These are phyloP conservation scores for Meloidogyne exigua DNA, from an alignment of 1,140 invertebrate species.

Conservation along the genomic window DNA sequence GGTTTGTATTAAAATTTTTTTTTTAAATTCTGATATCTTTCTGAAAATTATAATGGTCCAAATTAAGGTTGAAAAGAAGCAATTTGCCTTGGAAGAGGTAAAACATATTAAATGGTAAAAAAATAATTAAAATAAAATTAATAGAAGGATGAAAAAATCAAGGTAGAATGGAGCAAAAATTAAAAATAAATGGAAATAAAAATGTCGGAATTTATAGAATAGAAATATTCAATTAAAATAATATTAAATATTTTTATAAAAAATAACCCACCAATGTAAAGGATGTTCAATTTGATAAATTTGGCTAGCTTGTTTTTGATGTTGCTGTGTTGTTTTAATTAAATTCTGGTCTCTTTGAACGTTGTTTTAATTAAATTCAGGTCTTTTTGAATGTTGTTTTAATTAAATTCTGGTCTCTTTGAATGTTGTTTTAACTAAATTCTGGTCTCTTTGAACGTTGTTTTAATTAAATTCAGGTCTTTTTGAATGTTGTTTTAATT, in stretches of 20 bases:
- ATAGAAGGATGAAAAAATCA: slow-evolving; percentile 28
- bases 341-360: too few relatives aligned
- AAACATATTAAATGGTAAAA: neutral
- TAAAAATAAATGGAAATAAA: neutral
- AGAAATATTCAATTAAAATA: neutral
- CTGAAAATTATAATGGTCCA: neutral
- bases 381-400: too few relatives aligned
- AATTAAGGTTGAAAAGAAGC: slow-evolving; percentile 24
- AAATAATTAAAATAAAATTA: neutral
- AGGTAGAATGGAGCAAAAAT: slow-evolving; percentile 29
- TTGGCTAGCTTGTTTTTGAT: too few relatives aligned
- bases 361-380: too few relatives aligned
- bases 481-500: too few relatives aligned
- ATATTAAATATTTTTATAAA: neutral
- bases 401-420: too few relatives aligned
- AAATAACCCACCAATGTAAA: neutral
- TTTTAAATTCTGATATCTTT: neutral
- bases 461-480: too few relatives aligned
- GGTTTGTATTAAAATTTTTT: neutral
- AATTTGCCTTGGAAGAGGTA: slow-evolving; percentile 27
- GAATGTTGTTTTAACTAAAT: too few relatives aligned
- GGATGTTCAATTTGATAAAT: too few relatives aligned
- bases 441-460: too few relatives aligned
- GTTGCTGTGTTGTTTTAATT: too few relatives aligned
- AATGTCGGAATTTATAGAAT: neutral